Conservation (phyloP, 2,113 vertebrate species). For the Triplophysa rosa region DNA sequence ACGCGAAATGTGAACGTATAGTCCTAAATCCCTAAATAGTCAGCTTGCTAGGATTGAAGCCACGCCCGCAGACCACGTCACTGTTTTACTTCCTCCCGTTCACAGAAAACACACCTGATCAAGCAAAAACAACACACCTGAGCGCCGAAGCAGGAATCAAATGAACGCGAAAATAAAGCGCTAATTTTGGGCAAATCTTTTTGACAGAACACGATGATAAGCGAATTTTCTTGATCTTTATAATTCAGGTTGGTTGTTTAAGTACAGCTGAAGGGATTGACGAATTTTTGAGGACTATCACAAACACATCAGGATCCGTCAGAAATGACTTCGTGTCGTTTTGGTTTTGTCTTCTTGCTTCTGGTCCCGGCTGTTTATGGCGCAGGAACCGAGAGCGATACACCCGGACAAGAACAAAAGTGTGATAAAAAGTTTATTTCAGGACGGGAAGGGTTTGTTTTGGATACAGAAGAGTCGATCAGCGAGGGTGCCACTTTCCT, state of each 20-base stretch:
- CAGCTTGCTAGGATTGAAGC: slow-evolving; percentile 43
- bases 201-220: neutral
- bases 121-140: neutral
- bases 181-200: too few relatives aligned
- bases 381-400: neutral
- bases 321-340: neutral
- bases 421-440: slow-evolving; percentile 62
- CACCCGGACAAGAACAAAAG: neutral
- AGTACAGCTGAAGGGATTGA: neutral
- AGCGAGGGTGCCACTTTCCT: slow-evolving; percentile 80
- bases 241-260: neutral
- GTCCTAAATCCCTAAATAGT: too few relatives aligned
- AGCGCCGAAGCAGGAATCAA: neutral
- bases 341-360: neutral
- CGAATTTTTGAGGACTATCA: neutral
- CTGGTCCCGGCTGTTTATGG: neutral
- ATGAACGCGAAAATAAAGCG: neutral
- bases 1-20: too few relatives aligned
- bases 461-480: slow-evolving; percentile 82
- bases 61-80: slow-evolving; percentile 1
- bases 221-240: neutral
- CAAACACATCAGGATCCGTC: neutral
- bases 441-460: slow-evolving; percentile 75
- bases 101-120: neutral
- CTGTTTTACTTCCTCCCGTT: neutral